Base-by-base conservation (phyloP, 2,113 vertebrate genomes). In the Pachycephala philippinensis region DNA sequence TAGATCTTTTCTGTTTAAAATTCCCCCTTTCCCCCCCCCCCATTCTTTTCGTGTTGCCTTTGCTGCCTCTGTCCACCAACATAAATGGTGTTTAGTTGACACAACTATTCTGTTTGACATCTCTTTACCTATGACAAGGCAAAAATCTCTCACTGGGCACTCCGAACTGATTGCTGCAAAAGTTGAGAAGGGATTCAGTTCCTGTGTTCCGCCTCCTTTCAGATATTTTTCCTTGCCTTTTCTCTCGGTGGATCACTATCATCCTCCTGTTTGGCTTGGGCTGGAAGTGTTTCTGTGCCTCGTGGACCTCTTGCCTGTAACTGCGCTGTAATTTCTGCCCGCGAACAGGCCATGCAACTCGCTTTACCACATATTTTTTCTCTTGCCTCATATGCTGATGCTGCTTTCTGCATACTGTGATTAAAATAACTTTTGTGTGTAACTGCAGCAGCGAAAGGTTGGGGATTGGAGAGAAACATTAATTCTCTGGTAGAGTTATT, bases 311-410 rank as follows among this genome's bases (percentile, higher is more conserved):
- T 88, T 93, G 83, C 90, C 68, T 53, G 17, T 94, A 90, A 93
- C 88, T 56, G 71, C 2, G 1, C 88, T 77, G 68, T 71, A 60
- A 68, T 94, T 96, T 77, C 83, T 81, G 37, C 37, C 90, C 2
- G 0, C 0, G 18, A 89, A 84, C 90, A 96, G 95, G 88, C 95
- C 39, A 95, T 84, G 80, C 86, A 95, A 96, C 96, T 96, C 0
- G 92, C 96, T 96, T 96, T 96, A 53, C 96, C 88, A 90, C 96
- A 95, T 97, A 95, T 96, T 96, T 97, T 90, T 93, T 93, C 93
- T 90, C 90, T 96, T 97, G 88, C 95, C 92, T 96, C 95, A 96
- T 97, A 82, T 96, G 96, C 96, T 97, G 96, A 94, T 96, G 93
- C 92, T 96, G 96, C 95, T 96, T 96, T 97, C 93, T 93, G 92